Conservation (phyloP, 2,888 invertebrate genomes). For the Pandemis corylana region DNA sequence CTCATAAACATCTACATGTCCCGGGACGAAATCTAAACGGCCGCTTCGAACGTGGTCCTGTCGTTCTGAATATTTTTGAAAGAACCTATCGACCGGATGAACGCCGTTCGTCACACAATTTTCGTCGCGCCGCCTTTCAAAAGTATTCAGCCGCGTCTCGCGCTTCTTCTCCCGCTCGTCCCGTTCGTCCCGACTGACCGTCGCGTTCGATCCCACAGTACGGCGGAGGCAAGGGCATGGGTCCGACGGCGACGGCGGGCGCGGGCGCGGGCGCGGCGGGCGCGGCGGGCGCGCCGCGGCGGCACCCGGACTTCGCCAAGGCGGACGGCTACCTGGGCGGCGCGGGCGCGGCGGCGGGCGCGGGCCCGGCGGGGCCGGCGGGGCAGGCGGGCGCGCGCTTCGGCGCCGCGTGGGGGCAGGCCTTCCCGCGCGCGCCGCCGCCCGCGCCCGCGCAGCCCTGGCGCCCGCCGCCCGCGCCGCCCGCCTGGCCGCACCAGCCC, state of each 20-base stretch:
- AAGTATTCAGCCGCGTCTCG: not conserved
- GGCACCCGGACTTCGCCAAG: conserved; percentile 93
- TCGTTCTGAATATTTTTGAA: conserved; percentile 19
- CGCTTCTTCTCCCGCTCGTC: not conserved
- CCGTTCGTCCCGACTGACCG: not conserved
- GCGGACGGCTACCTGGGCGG: conserved; percentile 71
- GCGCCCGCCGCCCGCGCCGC: conserved; percentile 65
- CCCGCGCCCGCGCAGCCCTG: conserved; percentile 66
- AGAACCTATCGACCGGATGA: not conserved
- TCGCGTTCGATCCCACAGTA: conserved; percentile 58
- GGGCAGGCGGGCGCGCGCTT: conserved; percentile 65
- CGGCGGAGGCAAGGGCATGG: conserved; percentile 79
- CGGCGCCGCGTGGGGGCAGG: conserved; percentile 66
- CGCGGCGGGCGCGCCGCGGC: conserved; percentile 86
- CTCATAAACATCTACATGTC: not conserved
- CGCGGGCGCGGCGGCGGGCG: conserved; percentile 57
- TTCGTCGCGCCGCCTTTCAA: not conserved
- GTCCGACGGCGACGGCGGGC: conserved; percentile 61
- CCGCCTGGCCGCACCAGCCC: conserved; percentile 71
- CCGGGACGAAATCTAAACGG: not conserved
- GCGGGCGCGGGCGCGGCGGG: conserved; percentile 45
- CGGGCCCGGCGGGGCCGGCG: conserved; percentile 68
- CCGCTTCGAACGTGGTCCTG: conserved; percentile 20
- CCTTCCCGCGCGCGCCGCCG: conserved; percentile 68
- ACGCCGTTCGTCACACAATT: not conserved